These are phyloP conservation scores for Cheilosia vernalis DNA, from an alignment of 2,888 invertebrate species.

Conservation along the genomic window DNA sequence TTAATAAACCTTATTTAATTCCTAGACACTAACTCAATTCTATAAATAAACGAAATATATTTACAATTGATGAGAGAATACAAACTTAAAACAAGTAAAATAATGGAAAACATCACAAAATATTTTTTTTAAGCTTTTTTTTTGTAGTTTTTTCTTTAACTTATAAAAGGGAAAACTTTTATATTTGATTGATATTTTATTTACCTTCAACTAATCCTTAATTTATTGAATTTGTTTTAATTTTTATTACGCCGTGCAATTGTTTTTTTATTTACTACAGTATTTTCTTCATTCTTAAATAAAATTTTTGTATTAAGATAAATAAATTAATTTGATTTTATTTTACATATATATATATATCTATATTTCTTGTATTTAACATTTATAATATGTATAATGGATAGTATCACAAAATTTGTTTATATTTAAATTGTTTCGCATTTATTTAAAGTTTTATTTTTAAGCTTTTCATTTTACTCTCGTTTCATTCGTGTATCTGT, in stretches of 20 bases:
- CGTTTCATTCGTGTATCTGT: constrained; percentile 50
- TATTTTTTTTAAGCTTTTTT: constrained; percentile 37
- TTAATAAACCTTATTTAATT: constrained; percentile 54
- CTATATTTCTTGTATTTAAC: constrained; percentile 59
- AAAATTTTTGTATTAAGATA: constrained; percentile 59
- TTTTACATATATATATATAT: constrained; percentile 53
- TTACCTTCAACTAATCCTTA: constrained; percentile 15
- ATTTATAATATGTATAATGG: constrained; percentile 75
- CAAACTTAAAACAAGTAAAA: constrained; percentile 35
- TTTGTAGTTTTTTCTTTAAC: constrained; percentile 13
- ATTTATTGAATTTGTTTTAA: constrained; percentile 9
- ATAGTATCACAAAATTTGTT: constrained; percentile 76
- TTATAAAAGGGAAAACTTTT: constrained; percentile 42
- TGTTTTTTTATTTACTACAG: constrained; percentile 17
- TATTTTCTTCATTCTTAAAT: constrained; percentile 22
- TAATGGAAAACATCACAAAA: constrained; percentile 66
- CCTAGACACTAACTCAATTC: constrained; percentile 49
- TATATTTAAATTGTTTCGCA: constrained; percentile 61
- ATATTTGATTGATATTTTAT: constrained; percentile 63
- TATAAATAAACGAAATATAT: constrained; percentile 57
- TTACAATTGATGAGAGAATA: constrained; percentile 50
- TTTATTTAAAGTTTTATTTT: constrained; percentile 10
- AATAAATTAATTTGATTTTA: constrained; percentile 71
- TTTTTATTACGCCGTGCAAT: constrained; percentile 54
- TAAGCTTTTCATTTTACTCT: constrained; percentile 44